phyloP scores from a whole-genome alignment of 2,113 vertebrate species.

The Hirundichthys speculiger region DNA sequence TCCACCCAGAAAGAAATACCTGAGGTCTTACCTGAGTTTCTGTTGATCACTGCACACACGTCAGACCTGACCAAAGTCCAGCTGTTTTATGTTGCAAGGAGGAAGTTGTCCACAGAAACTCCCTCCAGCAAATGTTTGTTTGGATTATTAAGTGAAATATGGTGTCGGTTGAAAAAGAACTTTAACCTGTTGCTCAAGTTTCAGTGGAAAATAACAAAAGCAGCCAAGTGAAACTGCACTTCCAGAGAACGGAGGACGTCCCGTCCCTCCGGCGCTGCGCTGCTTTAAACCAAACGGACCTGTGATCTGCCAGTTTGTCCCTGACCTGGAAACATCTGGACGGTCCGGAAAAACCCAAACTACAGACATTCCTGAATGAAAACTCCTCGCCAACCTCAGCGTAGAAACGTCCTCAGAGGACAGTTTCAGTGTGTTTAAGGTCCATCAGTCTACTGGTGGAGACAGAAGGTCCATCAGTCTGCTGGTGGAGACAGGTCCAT shows the following conservation, averaged over 20 bases:
- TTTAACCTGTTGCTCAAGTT: not conserved
- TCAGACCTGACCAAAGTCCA: conserved; percentile 47
- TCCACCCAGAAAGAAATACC: too few species aligned
- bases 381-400: not conserved
- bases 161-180: not conserved
- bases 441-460: too few species aligned
- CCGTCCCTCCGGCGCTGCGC: conserved; percentile 22
- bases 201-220: not conserved
- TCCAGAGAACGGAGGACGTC: conserved; percentile 33
- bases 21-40: conserved; percentile 40
- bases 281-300: conserved; percentile 8
- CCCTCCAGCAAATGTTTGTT: not conserved
- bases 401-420: not conserved
- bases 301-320: conserved; percentile 21
- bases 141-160: not conserved
- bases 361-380: not conserved
- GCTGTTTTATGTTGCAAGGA: not conserved
- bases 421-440: not conserved
- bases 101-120: not conserved
- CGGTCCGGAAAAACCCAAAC: conserved; percentile 15
- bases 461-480: too few species aligned
- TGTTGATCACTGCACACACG: conserved; percentile 67
- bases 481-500: too few species aligned
- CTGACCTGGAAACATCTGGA: conserved; percentile 78
- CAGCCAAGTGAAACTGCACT: conserved; percentile 10